Conservation (phyloP, 2,113 vertebrate genomes). For the Actinemys pallida region DNA sequence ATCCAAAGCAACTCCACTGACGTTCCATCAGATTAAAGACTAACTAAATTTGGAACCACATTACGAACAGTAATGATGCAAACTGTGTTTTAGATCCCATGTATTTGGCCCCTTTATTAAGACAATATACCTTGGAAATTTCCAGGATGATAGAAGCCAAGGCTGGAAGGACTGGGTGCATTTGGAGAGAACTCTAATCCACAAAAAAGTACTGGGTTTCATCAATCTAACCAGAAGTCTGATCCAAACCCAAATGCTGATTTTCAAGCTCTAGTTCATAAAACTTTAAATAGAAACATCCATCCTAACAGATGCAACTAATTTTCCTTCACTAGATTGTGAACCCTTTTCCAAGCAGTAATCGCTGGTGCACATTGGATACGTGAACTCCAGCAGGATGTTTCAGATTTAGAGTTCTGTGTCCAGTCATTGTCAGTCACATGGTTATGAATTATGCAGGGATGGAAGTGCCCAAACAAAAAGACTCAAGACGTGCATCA, state of each 20-base stretch:
- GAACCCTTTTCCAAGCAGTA: neutral
- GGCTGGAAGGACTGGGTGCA: neutral
- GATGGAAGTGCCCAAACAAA: neutral
- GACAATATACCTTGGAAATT: rapidly evolving
- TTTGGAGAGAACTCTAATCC: neutral
- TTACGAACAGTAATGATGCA: neutral
- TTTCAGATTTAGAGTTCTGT: neutral
- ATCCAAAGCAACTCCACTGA: neutral
- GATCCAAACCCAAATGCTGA: neutral
- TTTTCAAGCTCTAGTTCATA: neutral
- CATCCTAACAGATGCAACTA: neutral
- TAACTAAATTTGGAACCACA: neutral
- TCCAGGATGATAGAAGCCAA: neutral
- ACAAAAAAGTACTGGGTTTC: neutral
- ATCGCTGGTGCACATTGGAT: neutral
- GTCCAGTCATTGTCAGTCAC: neutral
- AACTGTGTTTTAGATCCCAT: neutral
- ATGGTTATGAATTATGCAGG: neutral
- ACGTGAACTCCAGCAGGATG: neutral
- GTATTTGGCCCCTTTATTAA: neutral
- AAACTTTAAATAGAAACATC: neutral
- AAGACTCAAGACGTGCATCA: constrained; percentile 26
- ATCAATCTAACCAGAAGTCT: neutral
- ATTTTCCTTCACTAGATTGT: neutral
- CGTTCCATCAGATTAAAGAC: neutral